Evolutionary conservation across 2,113 vertebrate genomes (phyloP).

Genomic region (Solenodon paradoxus): DNA sequence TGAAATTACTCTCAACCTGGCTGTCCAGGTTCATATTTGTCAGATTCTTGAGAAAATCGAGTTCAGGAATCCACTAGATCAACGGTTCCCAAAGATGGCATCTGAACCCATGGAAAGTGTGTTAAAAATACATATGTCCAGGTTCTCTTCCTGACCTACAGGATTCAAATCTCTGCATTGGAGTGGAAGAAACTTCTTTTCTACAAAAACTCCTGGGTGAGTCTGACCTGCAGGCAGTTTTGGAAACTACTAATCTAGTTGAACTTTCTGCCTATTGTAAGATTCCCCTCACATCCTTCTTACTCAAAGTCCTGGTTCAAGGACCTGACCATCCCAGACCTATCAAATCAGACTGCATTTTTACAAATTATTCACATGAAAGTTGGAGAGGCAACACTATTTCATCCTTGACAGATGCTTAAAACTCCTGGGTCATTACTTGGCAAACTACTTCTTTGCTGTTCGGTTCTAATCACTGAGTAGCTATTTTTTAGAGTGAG

Average conservation of each 20-base stretch:
- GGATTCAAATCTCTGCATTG: neutral
- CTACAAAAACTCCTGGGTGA: neutral
- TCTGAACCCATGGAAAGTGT: neutral
- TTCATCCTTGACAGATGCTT: neutral
- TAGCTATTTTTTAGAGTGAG: neutral
- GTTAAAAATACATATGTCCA: neutral
- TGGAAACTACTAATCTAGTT: neutral
- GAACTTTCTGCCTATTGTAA: neutral
- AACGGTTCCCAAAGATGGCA: neutral
- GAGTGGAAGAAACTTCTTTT: neutral
- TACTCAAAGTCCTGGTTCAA: neutral
- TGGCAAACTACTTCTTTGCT: neutral
- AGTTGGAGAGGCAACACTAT: neutral
- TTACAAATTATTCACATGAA: neutral
- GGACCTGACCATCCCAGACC: neutral
- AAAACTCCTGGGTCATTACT: neutral
- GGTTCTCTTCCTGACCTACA: neutral
- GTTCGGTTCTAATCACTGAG: neutral
- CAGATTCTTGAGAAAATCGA: slow-evolving; percentile 6
- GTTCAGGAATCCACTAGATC: neutral
- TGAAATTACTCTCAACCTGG: neutral
- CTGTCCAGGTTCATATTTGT: neutral
- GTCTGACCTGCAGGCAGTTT: neutral
- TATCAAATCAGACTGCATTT: neutral
- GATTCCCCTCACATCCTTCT: neutral